phyloP scores from a whole-genome alignment of 2,888 invertebrate genomes.

The Salpingus planirostris region DNA sequence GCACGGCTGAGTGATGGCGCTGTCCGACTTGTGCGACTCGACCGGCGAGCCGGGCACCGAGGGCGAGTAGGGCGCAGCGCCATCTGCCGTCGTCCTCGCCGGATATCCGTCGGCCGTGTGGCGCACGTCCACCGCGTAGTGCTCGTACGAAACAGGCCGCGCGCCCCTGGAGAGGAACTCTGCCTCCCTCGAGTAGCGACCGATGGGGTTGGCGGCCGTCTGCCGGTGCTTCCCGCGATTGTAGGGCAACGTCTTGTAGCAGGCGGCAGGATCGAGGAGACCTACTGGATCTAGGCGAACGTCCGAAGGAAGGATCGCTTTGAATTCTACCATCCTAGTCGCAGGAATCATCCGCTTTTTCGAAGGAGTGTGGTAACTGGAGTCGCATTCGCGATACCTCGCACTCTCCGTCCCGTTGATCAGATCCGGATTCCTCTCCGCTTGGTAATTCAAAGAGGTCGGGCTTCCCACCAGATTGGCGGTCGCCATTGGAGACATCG shows the following conservation, averaged over 20 bases:
- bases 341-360: conserved; percentile 9
- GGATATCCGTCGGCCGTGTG: conserved; percentile 78
- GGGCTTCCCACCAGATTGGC: conserved; percentile 51
- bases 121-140: conserved; percentile 52
- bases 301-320: conserved; percentile 55
- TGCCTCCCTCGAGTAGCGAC: conserved; percentile 54
- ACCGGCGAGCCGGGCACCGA: conserved; percentile 39
- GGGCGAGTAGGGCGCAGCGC: conserved; percentile 40
- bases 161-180: conserved; percentile 50
- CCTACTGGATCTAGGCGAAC: conserved; percentile 69
- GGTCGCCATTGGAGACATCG: conserved; percentile 29
- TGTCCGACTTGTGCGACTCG: conserved; percentile 17
- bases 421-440: conserved; percentile 69
- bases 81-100: conserved; percentile 21
- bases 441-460: conserved; percentile 39
- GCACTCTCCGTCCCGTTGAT: conserved; percentile 67
- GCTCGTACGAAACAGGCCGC: conserved; percentile 44
- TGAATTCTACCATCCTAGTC: conserved; percentile 45
- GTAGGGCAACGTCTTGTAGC: conserved; percentile 71
- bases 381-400: conserved; percentile 14
- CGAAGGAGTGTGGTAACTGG: conserved; percentile 6
- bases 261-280: conserved; percentile 53
- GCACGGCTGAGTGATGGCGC: conserved; percentile 23
- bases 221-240: conserved; percentile 51
- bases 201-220: conserved; percentile 47